A percentile compares a stretch with the other conserved stretches of the same genome.
phyloP scores from a whole-genome alignment of 2,888 invertebrate genomes.

The Linnaemya vulpina region DNA sequence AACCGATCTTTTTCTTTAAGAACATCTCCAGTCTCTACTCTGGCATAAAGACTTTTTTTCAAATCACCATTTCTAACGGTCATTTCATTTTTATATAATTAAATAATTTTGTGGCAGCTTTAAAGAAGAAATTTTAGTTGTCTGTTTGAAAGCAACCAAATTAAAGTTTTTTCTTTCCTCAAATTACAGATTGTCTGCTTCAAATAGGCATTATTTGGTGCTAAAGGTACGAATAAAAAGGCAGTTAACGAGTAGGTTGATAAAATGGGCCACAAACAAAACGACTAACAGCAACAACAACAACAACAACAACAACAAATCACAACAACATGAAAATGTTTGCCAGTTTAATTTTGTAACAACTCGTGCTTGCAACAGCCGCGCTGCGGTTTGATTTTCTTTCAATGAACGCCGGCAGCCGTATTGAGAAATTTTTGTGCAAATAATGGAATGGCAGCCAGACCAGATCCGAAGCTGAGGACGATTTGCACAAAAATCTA shows the following conservation, averaged over 20 bases:
- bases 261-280: conserved; percentile 72
- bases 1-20: not conserved
- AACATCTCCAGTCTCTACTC: not conserved
- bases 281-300: conserved; percentile 13
- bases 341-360: conserved; percentile 69
- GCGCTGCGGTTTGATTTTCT: conserved; percentile 63
- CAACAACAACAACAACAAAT: conserved; percentile 3
- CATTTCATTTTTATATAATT: not conserved
- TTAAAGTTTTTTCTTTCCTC: not conserved
- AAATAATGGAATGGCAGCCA: conserved; percentile 63
- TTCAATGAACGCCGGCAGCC: conserved; percentile 69
- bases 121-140: conserved; percentile 13
- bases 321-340: conserved; percentile 47
- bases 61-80: not conserved
- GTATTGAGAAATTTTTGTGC: conserved; percentile 68
- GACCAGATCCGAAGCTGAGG: conserved; percentile 53
- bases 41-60: not conserved
- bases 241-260: conserved; percentile 70
- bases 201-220: conserved; percentile 55
- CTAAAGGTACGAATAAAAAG: conserved; percentile 70
- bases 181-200: conserved; percentile 34
- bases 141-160: too few species aligned
- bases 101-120: conserved; percentile 17
- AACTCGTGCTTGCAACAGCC: conserved; percentile 67
- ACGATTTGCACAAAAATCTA: conserved; percentile 66